Base-by-base conservation (phyloP, 2,888 invertebrate species). In the Smittia aterrima region DNA sequence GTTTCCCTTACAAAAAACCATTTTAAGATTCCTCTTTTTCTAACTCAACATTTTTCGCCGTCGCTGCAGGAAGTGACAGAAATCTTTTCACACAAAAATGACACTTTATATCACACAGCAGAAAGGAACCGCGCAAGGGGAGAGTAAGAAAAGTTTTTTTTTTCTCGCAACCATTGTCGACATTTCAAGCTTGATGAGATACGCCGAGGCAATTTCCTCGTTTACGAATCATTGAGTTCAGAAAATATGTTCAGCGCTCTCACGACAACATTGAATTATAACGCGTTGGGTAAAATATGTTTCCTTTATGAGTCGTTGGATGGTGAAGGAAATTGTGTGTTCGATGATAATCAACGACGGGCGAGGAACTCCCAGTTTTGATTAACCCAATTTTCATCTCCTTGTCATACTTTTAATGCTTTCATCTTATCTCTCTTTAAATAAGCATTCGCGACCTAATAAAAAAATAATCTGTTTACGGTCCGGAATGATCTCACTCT, bases 111-210 rank as follows among this genome's bases (percentile, higher is more conserved):
- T 62, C 58, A 16, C 20, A 32, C 66, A 27, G 25, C 25, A 62
- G 20, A 22, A 54, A 11, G 58, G 25, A n/a, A 32, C 13, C 66
- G 58, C 7, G 58, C 27, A 25, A 64, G 38, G 16, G 3, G 58
- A 27, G 66, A 66, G 18, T 9, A 47, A 47, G 11, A 47, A 27
- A 64, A 64, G 27, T 64, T 64, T 64, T 18, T 32, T 27, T 16
- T 66, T 27, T 20, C 20, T 66, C 58, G 20, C 6, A 40, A 67
- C 53, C 25, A 54, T 71, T 71, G 70, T 71, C 16, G 27, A 24
- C 54, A 54, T 71, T 71, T 71, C 70, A 71, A 54, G 70, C 54
- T 54, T 62, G 58, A 72, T 72, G 72, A 58, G 40, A 72, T 62
- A 18, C 58, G 58, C 62, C 22, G 22, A 72, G 71, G 58, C 72